Evolutionary conservation across 35 echinoderm and acorn worm species (phyloP).

Genomic region (Heliocidaris erythrogramma): DNA sequence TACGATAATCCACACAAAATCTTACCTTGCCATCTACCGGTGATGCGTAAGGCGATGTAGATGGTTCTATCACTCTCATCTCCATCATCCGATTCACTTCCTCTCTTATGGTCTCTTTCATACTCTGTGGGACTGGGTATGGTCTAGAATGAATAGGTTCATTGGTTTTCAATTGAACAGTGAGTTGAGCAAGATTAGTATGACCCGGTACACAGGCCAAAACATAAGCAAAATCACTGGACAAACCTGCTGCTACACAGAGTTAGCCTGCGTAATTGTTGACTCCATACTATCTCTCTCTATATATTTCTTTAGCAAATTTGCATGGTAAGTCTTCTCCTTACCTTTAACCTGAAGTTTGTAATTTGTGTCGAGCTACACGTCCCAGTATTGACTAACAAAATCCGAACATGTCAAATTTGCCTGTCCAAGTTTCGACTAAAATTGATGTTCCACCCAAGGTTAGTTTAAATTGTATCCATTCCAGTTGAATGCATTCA

Average conservation of each 20-base stretch:
- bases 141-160: too few relatives aligned
- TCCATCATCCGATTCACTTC: constrained; percentile 58
- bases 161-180: too few relatives aligned
- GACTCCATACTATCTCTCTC: neutral
- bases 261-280: neutral
- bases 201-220: constrained; percentile 47
- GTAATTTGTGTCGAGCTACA: constrained; percentile 36
- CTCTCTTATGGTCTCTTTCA: too few relatives aligned
- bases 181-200: too few relatives aligned
- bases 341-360: constrained; percentile 6
- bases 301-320: constrained; percentile 26
- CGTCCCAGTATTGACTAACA: constrained; percentile 30
- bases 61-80: constrained; percentile 57
- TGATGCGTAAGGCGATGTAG: constrained; percentile 34
- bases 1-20: constrained; percentile 57
- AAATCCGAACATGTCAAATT: too few relatives aligned
- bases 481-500: too few relatives aligned
- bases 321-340: constrained; percentile 27
- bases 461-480: too few relatives aligned
- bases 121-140: too few relatives aligned
- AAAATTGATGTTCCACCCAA: too few relatives aligned
- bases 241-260: constrained; percentile 15
- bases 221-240: constrained; percentile 18
- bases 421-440: too few relatives aligned
- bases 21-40: constrained; percentile 39